Base-by-base conservation (phyloP, 2,888 invertebrate genomes). In the Apantesis nais region DNA sequence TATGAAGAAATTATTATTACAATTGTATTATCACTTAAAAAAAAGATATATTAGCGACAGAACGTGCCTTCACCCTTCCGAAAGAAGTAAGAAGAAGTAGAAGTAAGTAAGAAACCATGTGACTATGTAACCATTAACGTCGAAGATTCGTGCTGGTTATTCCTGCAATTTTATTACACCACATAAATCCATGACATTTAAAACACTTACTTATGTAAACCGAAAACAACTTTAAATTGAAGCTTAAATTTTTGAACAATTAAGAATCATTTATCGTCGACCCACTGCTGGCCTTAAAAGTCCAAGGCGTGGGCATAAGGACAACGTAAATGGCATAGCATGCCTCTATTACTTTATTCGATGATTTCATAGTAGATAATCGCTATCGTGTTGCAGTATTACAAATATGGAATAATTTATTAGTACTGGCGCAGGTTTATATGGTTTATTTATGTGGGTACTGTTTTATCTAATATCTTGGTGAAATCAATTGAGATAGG, bases 201-300 rank as follows among this genome's bases (percentile, higher is more conserved):
- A 66, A 58, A 65, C 34, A 31, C 22, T 5, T 71, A 62, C 25
- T 34, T n/a, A 22, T 72, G 74, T 74, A 80, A 78, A 73, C 64
- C 79, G 68, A 77, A 73, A 81, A 81, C 79, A 81, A 78, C 77
- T 73, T 72, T 63, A 72, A 68, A 71, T 39, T 65, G 19, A 61
- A 39, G 22, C 44, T 73, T 68, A 72, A 74, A 76, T 80, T 76
- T 75, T 82, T 73, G 41, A 70, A 74, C 68, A 75, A 83, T 78
- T 78, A 76, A 68, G 11, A 63, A 77, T 71, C 78, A 81, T 82
- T 77, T 80, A 77, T 79, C 77, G 62, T 68, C 78, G 9, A 2
- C 85, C 85, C 76, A 85, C 84, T 63, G 39, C 1, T 72, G 39
- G 34, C 68, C 66, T n/a, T 69, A 63, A 58, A 37, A 60, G 67